phyloP scores from a whole-genome alignment of 2,113 vertebrate species.

The Archilochus colubris region DNA sequence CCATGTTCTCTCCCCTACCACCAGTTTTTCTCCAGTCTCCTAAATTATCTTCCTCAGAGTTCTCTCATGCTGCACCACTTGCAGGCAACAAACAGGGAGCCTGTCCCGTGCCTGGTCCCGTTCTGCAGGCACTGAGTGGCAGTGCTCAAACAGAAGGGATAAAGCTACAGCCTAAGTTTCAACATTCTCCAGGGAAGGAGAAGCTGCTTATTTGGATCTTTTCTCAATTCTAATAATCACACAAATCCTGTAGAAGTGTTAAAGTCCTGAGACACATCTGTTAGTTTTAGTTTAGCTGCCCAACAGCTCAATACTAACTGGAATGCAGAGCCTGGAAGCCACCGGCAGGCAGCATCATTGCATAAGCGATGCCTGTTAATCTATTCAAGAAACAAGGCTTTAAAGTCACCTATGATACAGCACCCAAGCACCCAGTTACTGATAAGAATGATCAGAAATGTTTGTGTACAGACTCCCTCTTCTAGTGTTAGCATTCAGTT shows the following conservation, averaged over 20 bases:
- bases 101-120: not conserved
- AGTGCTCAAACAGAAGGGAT: not conserved
- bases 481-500: not conserved
- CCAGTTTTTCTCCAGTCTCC: not conserved
- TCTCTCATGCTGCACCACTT: not conserved
- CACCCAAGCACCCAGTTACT: not conserved
- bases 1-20: not conserved
- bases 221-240: not conserved
- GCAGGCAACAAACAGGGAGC: not conserved
- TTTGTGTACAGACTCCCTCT: not conserved
- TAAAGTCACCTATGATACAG: not conserved
- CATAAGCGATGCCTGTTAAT: not conserved
- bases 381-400: not conserved
- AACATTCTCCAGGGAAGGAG: not conserved
- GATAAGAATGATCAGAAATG: not conserved
- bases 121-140: rapidly evolving
- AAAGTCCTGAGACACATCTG: not conserved
- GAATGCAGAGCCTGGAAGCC: not conserved
- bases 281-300: not conserved
- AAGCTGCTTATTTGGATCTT: not conserved
- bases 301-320: not conserved
- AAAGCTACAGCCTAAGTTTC: not conserved
- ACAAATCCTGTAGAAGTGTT: not conserved
- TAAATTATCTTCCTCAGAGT: not conserved
- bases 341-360: not conserved